These are phyloP conservation scores for Elgonia sp. DNA, from an alignment of 2,888 invertebrate species.

Conservation along the genomic window DNA sequence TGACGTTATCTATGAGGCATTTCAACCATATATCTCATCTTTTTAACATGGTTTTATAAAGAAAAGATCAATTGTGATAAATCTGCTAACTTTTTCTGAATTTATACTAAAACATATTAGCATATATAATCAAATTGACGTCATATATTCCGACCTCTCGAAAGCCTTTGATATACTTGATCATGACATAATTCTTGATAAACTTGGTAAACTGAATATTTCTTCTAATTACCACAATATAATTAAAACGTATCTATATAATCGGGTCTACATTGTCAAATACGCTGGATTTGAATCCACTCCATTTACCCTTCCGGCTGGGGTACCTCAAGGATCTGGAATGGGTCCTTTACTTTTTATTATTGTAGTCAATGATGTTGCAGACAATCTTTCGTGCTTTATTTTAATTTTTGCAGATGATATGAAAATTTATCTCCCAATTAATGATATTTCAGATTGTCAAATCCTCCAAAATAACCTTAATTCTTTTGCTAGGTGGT, in stretches of 20 bases:
- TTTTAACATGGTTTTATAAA: not conserved
- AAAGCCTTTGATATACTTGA: not conserved
- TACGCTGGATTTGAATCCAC: not conserved
- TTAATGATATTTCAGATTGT: not conserved
- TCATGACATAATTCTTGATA: not conserved
- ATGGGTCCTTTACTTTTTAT: not conserved
- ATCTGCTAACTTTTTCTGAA: not conserved
- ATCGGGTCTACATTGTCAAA: not conserved
- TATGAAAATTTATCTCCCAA: not conserved
- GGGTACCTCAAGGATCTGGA: not conserved
- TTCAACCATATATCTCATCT: not conserved
- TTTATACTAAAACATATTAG: not conserved
- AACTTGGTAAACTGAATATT: not conserved
- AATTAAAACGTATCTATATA: not conserved
- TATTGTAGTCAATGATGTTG: not conserved
- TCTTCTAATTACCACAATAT: not conserved
- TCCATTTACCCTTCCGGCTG: not conserved
- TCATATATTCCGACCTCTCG: not conserved
- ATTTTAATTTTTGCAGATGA: not conserved
- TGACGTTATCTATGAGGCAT: not conserved
- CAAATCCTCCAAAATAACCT: not conserved
- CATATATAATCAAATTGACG: not conserved
- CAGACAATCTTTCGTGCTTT: not conserved
- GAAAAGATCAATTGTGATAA: not conserved
- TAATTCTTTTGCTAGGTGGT: not conserved